Evolutionary conservation across 1,140 invertebrate genomes (phyloP), one percentile per base, ranked within the genome.

Genomic region (Cydia fagiglandana): DNA sequence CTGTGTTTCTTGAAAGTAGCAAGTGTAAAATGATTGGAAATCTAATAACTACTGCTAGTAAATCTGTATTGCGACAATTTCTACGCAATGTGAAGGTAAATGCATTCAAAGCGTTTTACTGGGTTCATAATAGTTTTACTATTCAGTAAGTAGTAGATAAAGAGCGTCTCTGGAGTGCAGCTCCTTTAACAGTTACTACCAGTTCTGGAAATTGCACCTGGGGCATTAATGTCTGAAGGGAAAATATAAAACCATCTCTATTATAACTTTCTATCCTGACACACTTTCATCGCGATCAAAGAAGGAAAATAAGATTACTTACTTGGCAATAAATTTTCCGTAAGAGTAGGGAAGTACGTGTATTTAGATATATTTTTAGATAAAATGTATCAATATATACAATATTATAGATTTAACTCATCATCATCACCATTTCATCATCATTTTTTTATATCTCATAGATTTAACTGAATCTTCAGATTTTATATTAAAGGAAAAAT

Each of bases 141-240:
- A 61, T 61, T 61, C 20, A 61, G 56, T 24, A 24, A 61, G 56
- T 61, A 61, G 17, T 61, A 10, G 56, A 61, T 24, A 61, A 61
- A 7, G 56, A 61, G 9, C 50, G n/a, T 24, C 15, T 20, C 6
- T 61, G 56, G 56, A 24, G 56, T 61, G 56, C 56, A 20, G 56
- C 15, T 17, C 15, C n/a, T 17, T 56, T 56, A 56, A 17, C 17
- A 56, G 53, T 17, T 56, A 56, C 53, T 7, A 17, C n/a, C 20
- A 20, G 15, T 61, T 24, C 56, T 20, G 7, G 9, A 61, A 61
- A 61, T 10, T 61, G 56, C 17, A 24, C 56, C 20, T 61, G 56
- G 53, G 2, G 56, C 56, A 61, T 61, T 61, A 9, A 17, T 61
- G 10, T 61, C 20, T 61, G 6, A 61, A 53, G 50, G n/a, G 56